Percentiles rank a stretch among this genome's conserved stretches.
These are phyloP conservation scores for Drosophila burlai DNA, from an alignment of 1,140 invertebrate species.

Conservation along the genomic window DNA sequence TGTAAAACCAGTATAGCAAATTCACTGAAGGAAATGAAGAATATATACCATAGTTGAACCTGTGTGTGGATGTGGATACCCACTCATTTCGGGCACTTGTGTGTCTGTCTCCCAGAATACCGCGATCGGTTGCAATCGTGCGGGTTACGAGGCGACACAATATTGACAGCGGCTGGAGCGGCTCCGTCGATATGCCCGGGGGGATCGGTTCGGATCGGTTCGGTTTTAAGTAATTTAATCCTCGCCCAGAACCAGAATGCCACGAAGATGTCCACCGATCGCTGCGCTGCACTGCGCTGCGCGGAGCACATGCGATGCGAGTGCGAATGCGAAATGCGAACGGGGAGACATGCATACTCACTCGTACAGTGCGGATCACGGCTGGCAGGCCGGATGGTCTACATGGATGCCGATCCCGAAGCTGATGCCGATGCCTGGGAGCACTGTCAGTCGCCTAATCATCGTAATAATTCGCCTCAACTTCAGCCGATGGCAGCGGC, in stretches of 20 bases:
- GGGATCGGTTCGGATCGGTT: conserved; percentile 48
- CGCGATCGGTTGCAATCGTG: conserved; percentile 59
- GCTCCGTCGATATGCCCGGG: conserved; percentile 76
- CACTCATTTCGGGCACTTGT: conserved; percentile 35
- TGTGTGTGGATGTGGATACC: conserved; percentile 1
- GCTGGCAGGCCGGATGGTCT: conserved; percentile 71
- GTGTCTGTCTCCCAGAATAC: conserved; percentile 17
- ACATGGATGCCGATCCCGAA: conserved; percentile 75
- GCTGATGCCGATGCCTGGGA: conserved; percentile 67
- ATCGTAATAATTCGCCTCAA: conserved; percentile 82
- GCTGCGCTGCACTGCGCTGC: conserved; percentile 38
- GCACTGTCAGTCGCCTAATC: conserved; percentile 81
- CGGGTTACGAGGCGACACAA: conserved; percentile 78
- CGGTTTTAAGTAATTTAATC: conserved; percentile 79
- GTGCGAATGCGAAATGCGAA: conserved; percentile 9
- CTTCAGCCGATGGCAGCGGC: conserved; percentile 77
- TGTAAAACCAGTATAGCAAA: not conserved
- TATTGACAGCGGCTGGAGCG: conserved; percentile 79
- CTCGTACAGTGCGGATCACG: conserved; percentile 34
- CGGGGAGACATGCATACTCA: conserved; percentile 52
- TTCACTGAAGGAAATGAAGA: not conserved
- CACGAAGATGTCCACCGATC: conserved; percentile 78
- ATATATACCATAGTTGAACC: not conserved
- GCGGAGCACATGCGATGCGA: conserved; percentile 65
- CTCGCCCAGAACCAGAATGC: conserved; percentile 81